These are phyloP conservation scores for Reticulitermes lucifugus DNA, from an alignment of 2,888 invertebrate species.

Conservation along the genomic window DNA sequence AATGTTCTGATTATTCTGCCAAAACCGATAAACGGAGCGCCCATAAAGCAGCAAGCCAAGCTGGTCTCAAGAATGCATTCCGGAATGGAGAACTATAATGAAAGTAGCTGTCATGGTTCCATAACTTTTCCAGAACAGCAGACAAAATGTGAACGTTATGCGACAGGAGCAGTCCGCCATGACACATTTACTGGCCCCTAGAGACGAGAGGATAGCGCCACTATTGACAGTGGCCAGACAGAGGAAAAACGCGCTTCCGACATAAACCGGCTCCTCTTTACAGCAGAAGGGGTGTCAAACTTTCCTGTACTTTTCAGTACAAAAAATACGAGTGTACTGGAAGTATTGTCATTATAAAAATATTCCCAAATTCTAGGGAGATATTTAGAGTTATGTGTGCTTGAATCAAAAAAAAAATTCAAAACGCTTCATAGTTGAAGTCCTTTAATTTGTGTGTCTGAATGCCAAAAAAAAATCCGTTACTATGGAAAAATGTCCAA, in stretches of 20 bases:
- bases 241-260: not conserved
- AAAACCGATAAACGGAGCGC: not conserved
- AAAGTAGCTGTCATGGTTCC: conserved; percentile 6
- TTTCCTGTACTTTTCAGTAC: no score
- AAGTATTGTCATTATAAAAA: no score
- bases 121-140: not conserved
- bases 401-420: no score
- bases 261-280: not conserved
- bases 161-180: not conserved
- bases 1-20: not conserved
- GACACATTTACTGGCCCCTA: not conserved
- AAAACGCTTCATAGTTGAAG: no score
- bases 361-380: no score
- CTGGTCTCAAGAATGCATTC: not conserved
- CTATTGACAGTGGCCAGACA: not conserved
- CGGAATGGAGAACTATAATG: not conserved
- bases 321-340: no score
- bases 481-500: no score
- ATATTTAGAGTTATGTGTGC: no score
- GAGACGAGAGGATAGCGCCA: not conserved
- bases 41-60: not conserved
- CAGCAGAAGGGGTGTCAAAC: no score
- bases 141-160: conserved; percentile 8
- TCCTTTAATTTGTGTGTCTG: no score
- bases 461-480: no score